These are phyloP conservation scores for Terrapene triunguis DNA, from an alignment of 2,113 vertebrate genomes.

Conservation along the genomic window DNA sequence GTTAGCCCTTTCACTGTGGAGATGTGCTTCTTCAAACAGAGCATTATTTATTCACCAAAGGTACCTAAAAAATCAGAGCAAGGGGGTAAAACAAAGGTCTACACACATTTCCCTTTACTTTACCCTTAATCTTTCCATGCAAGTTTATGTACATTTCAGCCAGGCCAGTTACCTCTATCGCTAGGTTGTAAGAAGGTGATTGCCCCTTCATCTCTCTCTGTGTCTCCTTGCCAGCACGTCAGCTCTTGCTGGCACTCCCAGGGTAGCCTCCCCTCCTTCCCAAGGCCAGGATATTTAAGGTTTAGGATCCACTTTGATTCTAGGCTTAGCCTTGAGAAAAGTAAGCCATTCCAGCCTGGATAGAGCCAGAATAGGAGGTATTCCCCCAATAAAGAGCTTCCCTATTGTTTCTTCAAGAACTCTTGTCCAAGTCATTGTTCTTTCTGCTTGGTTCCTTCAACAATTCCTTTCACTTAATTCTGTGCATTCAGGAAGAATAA, in stretches of 20 bases:
- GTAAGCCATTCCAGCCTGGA: accelerated
- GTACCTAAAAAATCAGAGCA: background rate
- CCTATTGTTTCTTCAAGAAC: background rate
- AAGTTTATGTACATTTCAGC: background rate
- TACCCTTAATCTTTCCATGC: background rate
- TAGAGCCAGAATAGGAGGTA: background rate
- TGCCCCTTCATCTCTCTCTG: background rate
- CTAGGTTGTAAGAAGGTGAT: background rate
- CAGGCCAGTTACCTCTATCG: background rate
- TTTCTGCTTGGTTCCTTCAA: background rate
- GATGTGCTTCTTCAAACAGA: background rate
- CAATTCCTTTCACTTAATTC: background rate
- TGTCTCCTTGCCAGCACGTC: background rate
- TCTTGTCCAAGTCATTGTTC: background rate
- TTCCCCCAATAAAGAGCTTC: background rate
- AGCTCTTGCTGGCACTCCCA: background rate
- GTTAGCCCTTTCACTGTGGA: background rate
- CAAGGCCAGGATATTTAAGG: background rate
- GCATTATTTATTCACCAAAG: background rate
- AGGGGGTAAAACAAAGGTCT: background rate
- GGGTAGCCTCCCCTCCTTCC: background rate
- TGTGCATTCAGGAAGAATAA: background rate
- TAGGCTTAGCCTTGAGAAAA: background rate
- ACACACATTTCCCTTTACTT: background rate
- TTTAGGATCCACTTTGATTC: background rate